Conservation (phyloP, 1,140 invertebrate genomes). For the Orius insidiosus region DNA sequence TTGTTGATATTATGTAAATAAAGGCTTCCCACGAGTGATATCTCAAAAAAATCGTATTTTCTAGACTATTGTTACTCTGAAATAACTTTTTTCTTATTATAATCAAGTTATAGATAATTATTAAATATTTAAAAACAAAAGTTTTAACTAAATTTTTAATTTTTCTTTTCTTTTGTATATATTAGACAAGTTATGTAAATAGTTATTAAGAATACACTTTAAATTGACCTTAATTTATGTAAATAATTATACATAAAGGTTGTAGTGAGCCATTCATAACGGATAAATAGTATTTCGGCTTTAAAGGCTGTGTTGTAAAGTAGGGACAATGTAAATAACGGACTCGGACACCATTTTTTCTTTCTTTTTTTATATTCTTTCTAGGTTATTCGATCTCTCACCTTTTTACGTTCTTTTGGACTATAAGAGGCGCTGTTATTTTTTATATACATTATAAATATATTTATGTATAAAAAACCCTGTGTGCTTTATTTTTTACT, state of each 20-base stretch:
- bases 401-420: conserved; percentile 2
- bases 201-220: conserved; percentile 2
- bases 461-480: conserved; percentile 7
- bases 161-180: conserved; percentile 6
- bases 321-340: conserved; percentile 7
- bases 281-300: conserved; percentile 10
- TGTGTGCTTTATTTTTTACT: conserved; percentile 1
- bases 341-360: conserved; percentile 6
- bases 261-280: conserved; percentile 6
- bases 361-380: conserved; percentile 8
- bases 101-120: not conserved
- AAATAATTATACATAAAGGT: conserved; percentile 10
- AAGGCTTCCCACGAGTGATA: not conserved
- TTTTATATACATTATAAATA: conserved; percentile 12
- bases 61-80: conserved; percentile 1
- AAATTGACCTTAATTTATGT: conserved; percentile 4
- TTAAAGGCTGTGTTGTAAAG: conserved; percentile 11
- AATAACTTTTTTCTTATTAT: conserved; percentile 8
- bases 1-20: conserved; percentile 12
- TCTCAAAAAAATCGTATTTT: not conserved
- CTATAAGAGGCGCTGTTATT: conserved; percentile 9
- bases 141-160: not conserved
- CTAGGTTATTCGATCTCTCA: conserved; percentile 6
- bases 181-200: conserved; percentile 9
- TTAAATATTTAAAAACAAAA: not conserved